Evolutionary conservation across 1,140 invertebrate genomes (phyloP).

Genomic region (Diachasma alloeum): DNA sequence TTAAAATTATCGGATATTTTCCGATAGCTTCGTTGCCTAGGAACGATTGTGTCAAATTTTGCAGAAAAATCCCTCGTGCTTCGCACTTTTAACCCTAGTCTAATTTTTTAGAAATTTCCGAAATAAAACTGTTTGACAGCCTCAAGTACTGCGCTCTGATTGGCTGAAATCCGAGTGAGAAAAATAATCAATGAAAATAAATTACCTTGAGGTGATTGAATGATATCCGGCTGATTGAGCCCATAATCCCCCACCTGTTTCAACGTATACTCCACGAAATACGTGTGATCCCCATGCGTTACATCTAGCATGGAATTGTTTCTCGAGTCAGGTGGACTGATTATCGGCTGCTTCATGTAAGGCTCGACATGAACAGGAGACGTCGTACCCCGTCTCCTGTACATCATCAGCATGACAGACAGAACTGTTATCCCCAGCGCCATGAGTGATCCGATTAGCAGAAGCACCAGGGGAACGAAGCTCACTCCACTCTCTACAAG

Average conservation of each 20-base stretch:
- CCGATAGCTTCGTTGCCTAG: too few relatives aligned
- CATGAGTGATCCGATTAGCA: slow-evolving; percentile 70
- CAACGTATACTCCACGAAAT: slow-evolving; percentile 66
- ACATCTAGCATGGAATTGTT: slow-evolving; percentile 66
- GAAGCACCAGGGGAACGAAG: slow-evolving; percentile 69
- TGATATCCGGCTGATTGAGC: slow-evolving; percentile 66
- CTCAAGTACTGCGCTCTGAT: too few relatives aligned
- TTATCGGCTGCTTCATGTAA: slow-evolving; percentile 68
- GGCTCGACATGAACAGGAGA: slow-evolving; percentile 63
- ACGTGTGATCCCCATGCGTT: slow-evolving; percentile 66
- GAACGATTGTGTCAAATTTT: too few relatives aligned
- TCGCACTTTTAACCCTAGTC: too few relatives aligned
- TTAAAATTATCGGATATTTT: too few relatives aligned
- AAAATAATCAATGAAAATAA: too few relatives aligned
- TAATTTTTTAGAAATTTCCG: too few relatives aligned
- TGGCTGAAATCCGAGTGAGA: too few relatives aligned
- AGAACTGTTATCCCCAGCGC: slow-evolving; percentile 71
- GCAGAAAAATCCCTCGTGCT: too few relatives aligned
- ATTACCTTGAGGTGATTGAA: slow-evolving; percentile 65
- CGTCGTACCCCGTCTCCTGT: slow-evolving; percentile 59
- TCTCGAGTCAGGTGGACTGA: slow-evolving; percentile 63
- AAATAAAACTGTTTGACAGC: too few relatives aligned
- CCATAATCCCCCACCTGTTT: slow-evolving; percentile 64
- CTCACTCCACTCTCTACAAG: slow-evolving; percentile 70
- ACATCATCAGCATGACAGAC: slow-evolving; percentile 69